These are phyloP conservation scores for Cyphomyrmex costatus DNA, from an alignment of 1,140 invertebrate genomes.

Conservation along the genomic window DNA sequence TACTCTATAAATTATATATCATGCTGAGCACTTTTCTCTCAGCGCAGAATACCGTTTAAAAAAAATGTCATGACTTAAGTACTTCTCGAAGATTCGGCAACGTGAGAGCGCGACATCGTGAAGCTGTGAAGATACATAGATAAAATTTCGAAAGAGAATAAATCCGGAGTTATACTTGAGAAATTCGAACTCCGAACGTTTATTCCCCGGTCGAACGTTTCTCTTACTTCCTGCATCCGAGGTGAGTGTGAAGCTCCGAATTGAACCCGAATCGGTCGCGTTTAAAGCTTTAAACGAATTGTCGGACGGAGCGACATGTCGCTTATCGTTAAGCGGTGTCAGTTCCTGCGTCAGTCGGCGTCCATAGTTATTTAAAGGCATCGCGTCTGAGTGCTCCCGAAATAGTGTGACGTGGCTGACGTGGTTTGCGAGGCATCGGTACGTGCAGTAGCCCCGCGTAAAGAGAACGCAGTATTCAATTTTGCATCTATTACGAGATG, in stretches of 20 bases:
- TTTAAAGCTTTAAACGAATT: slow-evolving; percentile 44
- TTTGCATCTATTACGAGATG: slow-evolving; percentile 28
- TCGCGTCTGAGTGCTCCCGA: slow-evolving; percentile 59
- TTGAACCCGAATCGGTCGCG: neutral
- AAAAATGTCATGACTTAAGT: neutral
- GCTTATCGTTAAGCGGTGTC: slow-evolving; percentile 67
- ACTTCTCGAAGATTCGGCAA: neutral
- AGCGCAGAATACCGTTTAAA: too few relatives aligned
- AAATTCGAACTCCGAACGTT: neutral
- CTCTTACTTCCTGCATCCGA: too few relatives aligned
- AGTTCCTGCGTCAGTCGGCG: slow-evolving; percentile 64
- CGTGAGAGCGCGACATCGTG: too few relatives aligned
- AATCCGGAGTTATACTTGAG: neutral
- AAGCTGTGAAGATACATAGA: neutral
- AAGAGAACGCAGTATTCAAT: slow-evolving; percentile 56
- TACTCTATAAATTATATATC: too few relatives aligned
- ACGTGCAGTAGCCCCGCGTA: slow-evolving; percentile 25
- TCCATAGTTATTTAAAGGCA: slow-evolving; percentile 73
- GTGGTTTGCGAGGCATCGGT: slow-evolving; percentile 25
- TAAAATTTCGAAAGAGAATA: neutral
- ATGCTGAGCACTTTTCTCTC: too few relatives aligned
- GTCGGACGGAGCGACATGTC: slow-evolving; percentile 12
- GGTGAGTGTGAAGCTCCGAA: neutral
- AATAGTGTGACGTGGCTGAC: slow-evolving; percentile 65
- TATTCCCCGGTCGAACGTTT: neutral